A percentile compares a stretch with the other conserved stretches of the same genome.
Evolutionary conservation across 2,797 vertebrate genomes (phyloP).

Genomic region (Cichlasoma orientale): DNA sequence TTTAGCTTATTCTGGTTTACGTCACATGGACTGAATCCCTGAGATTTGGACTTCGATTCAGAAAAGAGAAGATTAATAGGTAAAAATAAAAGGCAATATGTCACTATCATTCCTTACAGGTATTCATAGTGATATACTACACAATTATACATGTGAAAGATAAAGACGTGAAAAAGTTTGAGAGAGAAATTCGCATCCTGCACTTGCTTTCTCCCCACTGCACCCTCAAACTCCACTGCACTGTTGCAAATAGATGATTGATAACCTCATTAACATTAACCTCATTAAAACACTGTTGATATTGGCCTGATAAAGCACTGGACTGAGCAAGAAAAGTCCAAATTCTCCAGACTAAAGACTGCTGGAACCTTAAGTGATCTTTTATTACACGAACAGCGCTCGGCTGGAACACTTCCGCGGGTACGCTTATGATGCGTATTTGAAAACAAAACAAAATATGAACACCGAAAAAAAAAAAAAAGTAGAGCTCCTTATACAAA

Average conservation of each 20-base stretch:
- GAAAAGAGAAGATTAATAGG: not conserved
- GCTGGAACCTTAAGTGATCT: not conserved
- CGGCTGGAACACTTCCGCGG: not conserved
- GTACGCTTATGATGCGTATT: not conserved
- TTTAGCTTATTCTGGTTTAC: not conserved
- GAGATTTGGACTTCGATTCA: not conserved
- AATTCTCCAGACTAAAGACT: not conserved
- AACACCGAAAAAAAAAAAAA: not conserved
- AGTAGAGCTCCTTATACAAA: not conserved
- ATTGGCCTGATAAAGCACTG: not conserved
- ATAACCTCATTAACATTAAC: not conserved
- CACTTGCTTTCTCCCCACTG: not conserved
- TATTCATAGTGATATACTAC: not conserved
- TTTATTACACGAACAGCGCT: not conserved
- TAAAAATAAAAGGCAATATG: too few species aligned
- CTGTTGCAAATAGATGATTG: not conserved
- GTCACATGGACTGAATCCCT: not conserved
- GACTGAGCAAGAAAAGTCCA: not conserved
- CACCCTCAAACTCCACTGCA: not conserved
- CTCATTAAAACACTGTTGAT: not conserved
- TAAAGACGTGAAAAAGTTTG: not conserved
- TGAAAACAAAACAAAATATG: constrained; percentile 1
- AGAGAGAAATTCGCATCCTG: not conserved
- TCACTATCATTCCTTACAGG: not conserved
- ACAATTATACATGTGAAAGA: not conserved